Conservation (phyloP, 2,797 vertebrate species). For the Aselliscus stoliczkanus region DNA sequence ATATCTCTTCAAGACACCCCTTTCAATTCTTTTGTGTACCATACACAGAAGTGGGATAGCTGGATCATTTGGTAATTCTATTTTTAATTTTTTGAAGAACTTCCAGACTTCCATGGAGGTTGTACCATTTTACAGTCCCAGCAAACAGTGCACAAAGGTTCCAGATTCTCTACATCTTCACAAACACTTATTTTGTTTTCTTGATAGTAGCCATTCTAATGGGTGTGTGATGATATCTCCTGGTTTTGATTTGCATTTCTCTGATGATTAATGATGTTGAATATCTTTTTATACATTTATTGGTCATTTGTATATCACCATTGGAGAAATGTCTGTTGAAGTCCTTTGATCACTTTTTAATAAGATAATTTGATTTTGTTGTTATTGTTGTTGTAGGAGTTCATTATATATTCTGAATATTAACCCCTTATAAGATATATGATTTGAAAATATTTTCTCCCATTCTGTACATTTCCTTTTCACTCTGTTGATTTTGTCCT, state of each 20-base stretch:
- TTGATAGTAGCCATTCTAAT: background rate
- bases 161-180: background rate
- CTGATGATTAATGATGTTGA: background rate
- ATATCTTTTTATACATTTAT: background rate
- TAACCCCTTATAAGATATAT: background rate
- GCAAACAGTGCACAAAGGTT: background rate
- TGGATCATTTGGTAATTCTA: background rate
- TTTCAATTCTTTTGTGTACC: background rate
- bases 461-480: background rate
- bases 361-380: background rate
- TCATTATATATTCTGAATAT: background rate
- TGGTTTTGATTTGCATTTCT: constrained; percentile 11
- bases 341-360: background rate
- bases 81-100: background rate
- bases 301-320: background rate
- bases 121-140: background rate
- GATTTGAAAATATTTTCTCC: constrained; percentile 11
- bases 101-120: background rate
- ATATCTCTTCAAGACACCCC: background rate
- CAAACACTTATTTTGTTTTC: background rate
- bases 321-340: background rate
- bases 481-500: background rate
- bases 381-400: background rate
- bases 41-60: background rate
- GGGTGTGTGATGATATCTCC: background rate